A percentile compares a stretch with the other conserved stretches of the same genome.
Conservation (phyloP, 2,113 vertebrate species). For the Bos javanicus region DNA sequence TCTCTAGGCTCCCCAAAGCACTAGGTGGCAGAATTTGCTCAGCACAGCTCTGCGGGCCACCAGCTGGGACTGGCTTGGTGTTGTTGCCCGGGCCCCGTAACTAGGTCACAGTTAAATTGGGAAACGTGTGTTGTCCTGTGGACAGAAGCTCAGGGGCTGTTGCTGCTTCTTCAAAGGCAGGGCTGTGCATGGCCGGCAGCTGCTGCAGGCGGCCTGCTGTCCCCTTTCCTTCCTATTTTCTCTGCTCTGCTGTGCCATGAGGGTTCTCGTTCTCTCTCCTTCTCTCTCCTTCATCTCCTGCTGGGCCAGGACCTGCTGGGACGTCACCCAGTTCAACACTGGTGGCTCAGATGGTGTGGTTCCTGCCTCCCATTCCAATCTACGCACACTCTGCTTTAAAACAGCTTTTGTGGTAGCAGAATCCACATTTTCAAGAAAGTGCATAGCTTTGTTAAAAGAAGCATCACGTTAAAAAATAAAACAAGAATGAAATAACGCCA, state of each 20-base stretch:
- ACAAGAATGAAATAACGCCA: not conserved
- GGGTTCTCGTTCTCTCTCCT: no score
- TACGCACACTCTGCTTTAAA: not conserved
- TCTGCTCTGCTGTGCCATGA: not conserved
- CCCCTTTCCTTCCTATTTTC: not conserved
- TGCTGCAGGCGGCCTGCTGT: rapidly evolving
- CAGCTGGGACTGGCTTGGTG: not conserved
- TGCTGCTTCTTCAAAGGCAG: not conserved
- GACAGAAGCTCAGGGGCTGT: not conserved
- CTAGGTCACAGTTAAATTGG: not conserved
- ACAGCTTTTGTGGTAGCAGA: not conserved
- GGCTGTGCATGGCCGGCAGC: rapidly evolving
- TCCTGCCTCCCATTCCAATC: no score
- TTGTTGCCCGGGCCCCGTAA: not conserved
- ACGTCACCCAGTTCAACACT: rapidly evolving
- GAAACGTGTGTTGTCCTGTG: not conserved
- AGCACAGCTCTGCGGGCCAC: not conserved
- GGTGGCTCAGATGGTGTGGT: not conserved
- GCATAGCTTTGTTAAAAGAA: not conserved
- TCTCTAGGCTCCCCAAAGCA: not conserved
- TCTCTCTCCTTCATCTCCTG: not conserved
- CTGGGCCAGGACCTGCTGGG: rapidly evolving
- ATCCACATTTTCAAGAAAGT: not conserved
- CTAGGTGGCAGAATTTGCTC: not conserved
- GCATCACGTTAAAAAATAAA: not conserved